Evolutionary conservation across 2,113 vertebrate genomes (phyloP).

Genomic region (Psettodes erumei): DNA sequence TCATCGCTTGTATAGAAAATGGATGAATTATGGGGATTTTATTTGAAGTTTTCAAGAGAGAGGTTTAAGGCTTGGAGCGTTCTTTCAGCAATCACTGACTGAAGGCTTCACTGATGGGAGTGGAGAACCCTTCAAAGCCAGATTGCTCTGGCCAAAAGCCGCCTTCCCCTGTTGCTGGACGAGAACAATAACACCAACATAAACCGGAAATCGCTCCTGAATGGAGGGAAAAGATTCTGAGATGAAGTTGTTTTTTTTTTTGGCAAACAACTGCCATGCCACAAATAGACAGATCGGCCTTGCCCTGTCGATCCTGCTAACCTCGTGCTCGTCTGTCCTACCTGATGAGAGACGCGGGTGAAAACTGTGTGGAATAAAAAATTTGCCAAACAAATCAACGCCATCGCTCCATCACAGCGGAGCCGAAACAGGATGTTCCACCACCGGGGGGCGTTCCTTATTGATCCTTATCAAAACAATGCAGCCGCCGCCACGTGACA

Average conservation of each 20-base stretch:
- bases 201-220: slow-evolving; percentile 46
- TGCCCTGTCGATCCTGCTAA: background rate
- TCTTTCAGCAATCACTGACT: background rate
- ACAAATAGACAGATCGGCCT: slow-evolving; percentile 21
- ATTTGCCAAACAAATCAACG: background rate
- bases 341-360: background rate
- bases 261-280: slow-evolving; percentile 1
- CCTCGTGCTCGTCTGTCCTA: background rate
- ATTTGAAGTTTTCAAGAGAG: background rate
- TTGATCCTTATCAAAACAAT: slow-evolving; percentile 31
- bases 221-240: slow-evolving; percentile 38
- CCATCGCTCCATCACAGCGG: background rate
- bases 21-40: background rate
- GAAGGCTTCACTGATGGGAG: background rate
- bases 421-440: slow-evolving; percentile 40
- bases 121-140: background rate
- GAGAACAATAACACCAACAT: slow-evolving; percentile 41
- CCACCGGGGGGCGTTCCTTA: background rate
- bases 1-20: background rate
- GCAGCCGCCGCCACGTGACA: slow-evolving; percentile 6
- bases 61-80: background rate
- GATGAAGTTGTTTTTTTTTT: background rate
- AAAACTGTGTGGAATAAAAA: slow-evolving; percentile 3
- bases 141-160: background rate
- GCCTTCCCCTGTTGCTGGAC: slow-evolving; percentile 18